Percentiles rank a stretch among this genome's conserved stretches.
These are phyloP conservation scores for Microctenopoma stevenorrisi DNA, from an alignment of 2,797 vertebrate genomes.

Conservation along the genomic window DNA sequence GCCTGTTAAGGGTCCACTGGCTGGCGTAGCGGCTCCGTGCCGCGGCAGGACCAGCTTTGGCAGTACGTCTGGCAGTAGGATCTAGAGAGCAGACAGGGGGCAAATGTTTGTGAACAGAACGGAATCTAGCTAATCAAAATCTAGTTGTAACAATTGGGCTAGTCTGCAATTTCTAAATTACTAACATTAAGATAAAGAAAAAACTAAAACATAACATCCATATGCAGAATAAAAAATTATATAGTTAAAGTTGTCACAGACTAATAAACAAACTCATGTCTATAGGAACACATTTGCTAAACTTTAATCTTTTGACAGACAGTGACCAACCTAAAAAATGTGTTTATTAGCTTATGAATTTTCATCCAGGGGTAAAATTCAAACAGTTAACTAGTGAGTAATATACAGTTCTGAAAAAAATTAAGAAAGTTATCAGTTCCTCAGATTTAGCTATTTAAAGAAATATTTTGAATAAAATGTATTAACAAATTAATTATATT, in stretches of 20 bases:
- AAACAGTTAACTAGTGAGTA: neutral
- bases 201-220: neutral
- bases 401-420: too few species aligned
- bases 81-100: conserved; percentile 78
- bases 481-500: too few species aligned
- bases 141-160: too few species aligned
- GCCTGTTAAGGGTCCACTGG: conserved; percentile 99
- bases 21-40: conserved; percentile 96
- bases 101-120: neutral
- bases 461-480: too few species aligned
- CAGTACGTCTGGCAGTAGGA: conserved; percentile 96
- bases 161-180: neutral
- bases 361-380: neutral
- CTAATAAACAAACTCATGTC: conserved; percentile 3
- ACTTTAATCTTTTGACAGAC: neutral
- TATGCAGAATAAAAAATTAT: neutral
- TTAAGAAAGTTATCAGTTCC: too few species aligned
- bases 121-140: neutral
- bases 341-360: neutral
- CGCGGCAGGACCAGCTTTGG: conserved; percentile 93
- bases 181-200: neutral
- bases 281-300: conserved; percentile 20
- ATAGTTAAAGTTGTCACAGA: neutral
- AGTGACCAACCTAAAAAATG: neutral
- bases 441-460: too few species aligned